A percentile compares a stretch with the other conserved stretches of the same genome.
Conservation (phyloP, 2,888 invertebrate genomes). For the Autographa gamma region DNA sequence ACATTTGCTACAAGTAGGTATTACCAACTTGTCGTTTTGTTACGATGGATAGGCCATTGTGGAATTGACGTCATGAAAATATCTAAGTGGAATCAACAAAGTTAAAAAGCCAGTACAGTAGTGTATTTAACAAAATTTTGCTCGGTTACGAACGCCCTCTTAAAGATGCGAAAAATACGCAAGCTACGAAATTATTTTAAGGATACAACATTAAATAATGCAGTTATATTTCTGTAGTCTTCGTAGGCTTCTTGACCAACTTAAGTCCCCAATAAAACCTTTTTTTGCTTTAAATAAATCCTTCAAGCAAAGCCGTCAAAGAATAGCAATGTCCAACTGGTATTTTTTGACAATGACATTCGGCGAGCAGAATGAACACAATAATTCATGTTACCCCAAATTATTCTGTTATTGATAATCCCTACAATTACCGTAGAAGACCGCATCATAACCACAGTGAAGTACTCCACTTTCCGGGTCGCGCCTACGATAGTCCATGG, state of each 20-base stretch:
- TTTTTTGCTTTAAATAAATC: neutral
- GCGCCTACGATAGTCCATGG: slow-evolving; percentile 57
- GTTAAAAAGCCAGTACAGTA: too few relatives aligned
- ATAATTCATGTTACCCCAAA: slow-evolving; percentile 30
- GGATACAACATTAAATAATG: too few relatives aligned
- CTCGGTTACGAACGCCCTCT: too few relatives aligned
- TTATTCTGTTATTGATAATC: slow-evolving; percentile 15
- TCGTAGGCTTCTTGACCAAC: too few relatives aligned
- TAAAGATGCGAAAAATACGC: too few relatives aligned
- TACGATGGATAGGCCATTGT: too few relatives aligned
- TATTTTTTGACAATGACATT: slow-evolving; percentile 1
- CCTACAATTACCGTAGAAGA: slow-evolving; percentile 6
- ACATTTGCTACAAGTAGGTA: neutral
- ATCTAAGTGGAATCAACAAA: too few relatives aligned
- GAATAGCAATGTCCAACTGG: neutral
- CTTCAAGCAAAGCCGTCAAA: neutral
- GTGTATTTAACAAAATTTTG: too few relatives aligned
- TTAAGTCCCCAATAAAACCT: neutral
- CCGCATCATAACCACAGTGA: slow-evolving; percentile 51
- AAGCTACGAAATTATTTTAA: too few relatives aligned
- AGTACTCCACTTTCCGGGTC: slow-evolving; percentile 52
- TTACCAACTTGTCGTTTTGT: neutral
- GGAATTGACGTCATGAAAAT: too few relatives aligned
- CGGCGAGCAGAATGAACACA: neutral
- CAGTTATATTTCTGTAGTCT: too few relatives aligned